Evolutionary conservation across 2,113 vertebrate species (phyloP), one percentile per base, ranked within the genome.

Genomic region (Apus apus): DNA sequence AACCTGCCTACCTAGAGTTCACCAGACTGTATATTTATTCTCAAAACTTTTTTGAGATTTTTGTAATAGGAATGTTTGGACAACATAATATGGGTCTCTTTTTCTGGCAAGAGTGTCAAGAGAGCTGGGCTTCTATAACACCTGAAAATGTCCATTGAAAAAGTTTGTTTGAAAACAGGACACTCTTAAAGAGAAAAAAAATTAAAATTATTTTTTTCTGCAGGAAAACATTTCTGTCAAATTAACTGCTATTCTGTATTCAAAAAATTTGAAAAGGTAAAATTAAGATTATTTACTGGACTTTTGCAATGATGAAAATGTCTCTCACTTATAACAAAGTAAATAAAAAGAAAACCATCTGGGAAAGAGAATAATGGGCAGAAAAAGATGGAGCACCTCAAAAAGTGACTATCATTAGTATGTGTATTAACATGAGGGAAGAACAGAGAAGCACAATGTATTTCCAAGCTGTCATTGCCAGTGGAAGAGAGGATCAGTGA

Each of bases 391-490:
- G 3, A 23, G 16, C 17, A 25, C 6, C 16, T 75, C 50, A 29
- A 70, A 50, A 79, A 38, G 6, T 34, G 78, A 5, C 11, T 27
- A 3, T 58, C 15, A 70, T 14, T 26, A 43, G 5, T 3, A 27
- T 30, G 15, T 1, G 1, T 40, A 12, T 50, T 60, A 25, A 15
- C 11, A 25, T 14, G 36, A 71, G 20, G 20, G 32, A 68, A 64
- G 43, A 73, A 26, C 2, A 3, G 16, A 29, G 38, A 67, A 27
- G 46, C 22, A 4, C 19, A 66, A 4, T 0, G 2, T 26, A 15
- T 60, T 85, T 46, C 29, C 48, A 38, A 90, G 58, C 34, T 87
- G 38, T 30, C 3, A 1, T 26, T 75, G 29, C 65, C 46, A 65
- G 58, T 9, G 16, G 58, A 61, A 80, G 53, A 45, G 54, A 87